These are phyloP conservation scores for Bibio marci DNA, from an alignment of 2,888 invertebrate genomes.

Conservation along the genomic window DNA sequence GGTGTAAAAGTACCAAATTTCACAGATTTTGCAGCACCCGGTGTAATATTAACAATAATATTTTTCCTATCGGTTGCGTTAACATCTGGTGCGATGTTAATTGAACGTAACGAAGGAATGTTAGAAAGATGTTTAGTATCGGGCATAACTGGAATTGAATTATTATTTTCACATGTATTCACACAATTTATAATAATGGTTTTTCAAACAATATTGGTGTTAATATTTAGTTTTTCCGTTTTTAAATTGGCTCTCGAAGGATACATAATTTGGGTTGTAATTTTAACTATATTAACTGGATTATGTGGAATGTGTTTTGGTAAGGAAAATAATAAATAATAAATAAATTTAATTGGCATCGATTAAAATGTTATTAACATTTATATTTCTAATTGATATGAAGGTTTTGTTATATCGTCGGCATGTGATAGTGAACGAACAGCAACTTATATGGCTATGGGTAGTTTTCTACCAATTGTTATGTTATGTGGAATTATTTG, in stretches of 20 bases:
- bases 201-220: slow-evolving; percentile 62
- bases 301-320: slow-evolving; percentile 89
- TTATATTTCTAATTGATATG: slow-evolving; percentile 9
- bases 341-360: too few relatives aligned
- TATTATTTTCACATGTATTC: slow-evolving; percentile 70
- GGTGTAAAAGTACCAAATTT: slow-evolving; percentile 64
- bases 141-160: slow-evolving; percentile 61
- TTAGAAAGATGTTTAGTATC: slow-evolving; percentile 78
- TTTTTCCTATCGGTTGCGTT: slow-evolving; percentile 88
- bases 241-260: slow-evolving; percentile 67
- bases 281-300: slow-evolving; percentile 64
- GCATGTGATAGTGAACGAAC: slow-evolving; percentile 66
- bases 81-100: slow-evolving; percentile 77
- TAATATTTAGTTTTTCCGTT: slow-evolving; percentile 58
- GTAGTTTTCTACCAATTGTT: slow-evolving; percentile 71
- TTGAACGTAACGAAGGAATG: slow-evolving; percentile 79
- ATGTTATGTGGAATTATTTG: slow-evolving; percentile 83
- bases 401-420: slow-evolving; percentile 69
- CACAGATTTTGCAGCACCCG: slow-evolving; percentile 89
- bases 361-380: background rate
- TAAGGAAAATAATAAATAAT: too few relatives aligned
- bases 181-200: slow-evolving; percentile 79
- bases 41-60: slow-evolving; percentile 62
- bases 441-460: slow-evolving; percentile 70
- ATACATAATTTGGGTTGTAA: slow-evolving; percentile 51